These are phyloP conservation scores for Cassiopea andromeda DNA, from an alignment of 30 jellyfish, hydroid and myxozoan genomes.

Conservation along the genomic window DNA sequence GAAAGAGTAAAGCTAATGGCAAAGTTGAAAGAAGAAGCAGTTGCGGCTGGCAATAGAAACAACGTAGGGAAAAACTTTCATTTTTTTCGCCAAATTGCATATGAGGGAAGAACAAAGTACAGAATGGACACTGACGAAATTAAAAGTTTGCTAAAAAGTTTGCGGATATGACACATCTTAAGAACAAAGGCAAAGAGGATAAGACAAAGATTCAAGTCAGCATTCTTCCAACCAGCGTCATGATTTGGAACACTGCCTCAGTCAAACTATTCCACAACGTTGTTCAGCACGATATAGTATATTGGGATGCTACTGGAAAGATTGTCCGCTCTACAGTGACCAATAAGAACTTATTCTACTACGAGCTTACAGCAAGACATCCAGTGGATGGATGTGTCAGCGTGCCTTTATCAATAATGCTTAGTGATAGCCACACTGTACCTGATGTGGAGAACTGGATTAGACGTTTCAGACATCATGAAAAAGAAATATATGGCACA, in stretches of 20 bases:
- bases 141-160: background rate
- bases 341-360: background rate
- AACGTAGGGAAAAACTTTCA: background rate
- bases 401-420: constrained; percentile 39
- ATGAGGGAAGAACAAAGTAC: background rate
- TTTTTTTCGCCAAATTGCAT: background rate
- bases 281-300: no score
- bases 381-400: constrained; percentile 17
- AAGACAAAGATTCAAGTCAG: background rate
- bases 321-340: no score
- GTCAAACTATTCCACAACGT: background rate
- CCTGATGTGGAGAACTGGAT: constrained; percentile 27
- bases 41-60: background rate
- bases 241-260: background rate
- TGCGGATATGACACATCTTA: background rate
- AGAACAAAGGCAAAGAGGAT: background rate
- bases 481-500: constrained; percentile 20
- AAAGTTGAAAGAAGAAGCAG: background rate
- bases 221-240: background rate
- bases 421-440: constrained; percentile 17
- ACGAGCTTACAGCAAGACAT: constrained; percentile 37
- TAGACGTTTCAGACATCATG: constrained; percentile 15
- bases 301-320: no score
- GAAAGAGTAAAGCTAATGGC: background rate
- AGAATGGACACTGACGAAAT: background rate